A percentile compares a stretch with the other conserved stretches of the same genome.
phyloP scores from a whole-genome alignment of 2,113 vertebrate genomes.

The Gasterosteus aculeatus region DNA sequence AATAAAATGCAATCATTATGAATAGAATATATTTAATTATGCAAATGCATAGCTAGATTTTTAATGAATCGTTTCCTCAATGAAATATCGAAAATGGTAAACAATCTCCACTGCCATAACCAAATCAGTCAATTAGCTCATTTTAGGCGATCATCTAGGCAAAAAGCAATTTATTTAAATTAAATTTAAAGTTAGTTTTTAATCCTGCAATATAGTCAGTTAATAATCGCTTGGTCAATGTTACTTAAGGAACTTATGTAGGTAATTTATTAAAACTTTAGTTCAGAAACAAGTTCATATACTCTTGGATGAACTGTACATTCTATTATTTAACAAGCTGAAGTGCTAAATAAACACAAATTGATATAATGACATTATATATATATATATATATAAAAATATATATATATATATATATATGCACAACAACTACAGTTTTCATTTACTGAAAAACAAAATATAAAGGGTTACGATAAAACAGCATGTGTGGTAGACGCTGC shows the following conservation, averaged over 20 bases:
- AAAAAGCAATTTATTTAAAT: not conserved
- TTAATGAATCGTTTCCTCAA: not conserved
- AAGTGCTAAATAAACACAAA: not conserved
- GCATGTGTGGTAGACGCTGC: not conserved
- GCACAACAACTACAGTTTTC: not conserved
- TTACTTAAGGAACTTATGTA: too few relatives aligned
- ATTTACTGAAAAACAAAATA: not conserved
- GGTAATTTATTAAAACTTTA: conserved; percentile 4
- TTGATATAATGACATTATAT: not conserved
- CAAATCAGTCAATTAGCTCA: not conserved
- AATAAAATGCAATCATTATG: not conserved
- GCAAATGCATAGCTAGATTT: not conserved
- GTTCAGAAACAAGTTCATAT: not conserved
- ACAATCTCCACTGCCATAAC: not conserved
- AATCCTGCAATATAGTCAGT: not conserved
- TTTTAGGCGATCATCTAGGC: not conserved
- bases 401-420: not conserved
- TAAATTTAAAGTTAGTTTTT: not conserved
- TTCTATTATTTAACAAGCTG: not conserved
- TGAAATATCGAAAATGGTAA: not conserved
- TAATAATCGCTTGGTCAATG: too few relatives aligned
- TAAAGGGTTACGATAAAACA: not conserved
- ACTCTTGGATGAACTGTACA: not conserved
- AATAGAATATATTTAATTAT: not conserved
- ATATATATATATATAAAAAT: too few relatives aligned